These are phyloP conservation scores for Ophion ventricosus DNA, from an alignment of 2,888 invertebrate species.

Conservation along the genomic window DNA sequence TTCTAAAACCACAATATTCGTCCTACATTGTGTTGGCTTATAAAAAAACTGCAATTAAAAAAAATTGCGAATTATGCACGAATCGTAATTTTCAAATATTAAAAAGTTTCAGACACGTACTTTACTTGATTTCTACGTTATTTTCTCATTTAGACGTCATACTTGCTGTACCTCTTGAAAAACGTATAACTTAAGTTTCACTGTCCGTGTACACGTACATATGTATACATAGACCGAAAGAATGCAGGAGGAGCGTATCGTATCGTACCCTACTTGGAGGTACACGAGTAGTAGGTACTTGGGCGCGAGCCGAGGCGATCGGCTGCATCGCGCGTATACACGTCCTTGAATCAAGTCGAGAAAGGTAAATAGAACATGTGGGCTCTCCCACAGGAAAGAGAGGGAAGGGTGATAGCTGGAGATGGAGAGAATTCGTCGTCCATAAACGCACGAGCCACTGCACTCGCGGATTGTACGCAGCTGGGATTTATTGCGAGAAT, in stretches of 20 bases:
- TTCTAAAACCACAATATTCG: too few species aligned
- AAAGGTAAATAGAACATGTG: conserved; percentile 63
- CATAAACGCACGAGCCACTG: conserved; percentile 29
- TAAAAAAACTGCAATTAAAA: too few species aligned
- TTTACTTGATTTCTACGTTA: too few species aligned
- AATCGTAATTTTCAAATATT: too few species aligned
- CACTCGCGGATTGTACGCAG: conserved; percentile 33
- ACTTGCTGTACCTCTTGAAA: too few species aligned
- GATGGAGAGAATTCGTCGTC: conserved; percentile 3
- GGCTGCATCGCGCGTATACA: conserved; percentile 23
- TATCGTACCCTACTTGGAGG: conserved; percentile 28
- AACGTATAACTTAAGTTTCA: background rate
- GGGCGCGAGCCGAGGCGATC: conserved; percentile 43
- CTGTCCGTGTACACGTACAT: too few species aligned
- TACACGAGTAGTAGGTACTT: conserved; percentile 5
- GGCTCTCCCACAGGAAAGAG: conserved; percentile 38
- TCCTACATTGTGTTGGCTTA: too few species aligned
- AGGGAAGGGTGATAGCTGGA: background rate
- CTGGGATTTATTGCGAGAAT: conserved; percentile 46
- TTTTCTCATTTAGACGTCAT: too few species aligned
- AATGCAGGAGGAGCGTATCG: conserved; percentile 40
- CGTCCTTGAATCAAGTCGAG: conserved; percentile 61
- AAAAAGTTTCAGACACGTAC: too few species aligned
- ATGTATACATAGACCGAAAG: background rate
- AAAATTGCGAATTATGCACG: too few species aligned